Conservation (phyloP, 2,113 vertebrate species). For the Ailuropoda melanoleuca region DNA sequence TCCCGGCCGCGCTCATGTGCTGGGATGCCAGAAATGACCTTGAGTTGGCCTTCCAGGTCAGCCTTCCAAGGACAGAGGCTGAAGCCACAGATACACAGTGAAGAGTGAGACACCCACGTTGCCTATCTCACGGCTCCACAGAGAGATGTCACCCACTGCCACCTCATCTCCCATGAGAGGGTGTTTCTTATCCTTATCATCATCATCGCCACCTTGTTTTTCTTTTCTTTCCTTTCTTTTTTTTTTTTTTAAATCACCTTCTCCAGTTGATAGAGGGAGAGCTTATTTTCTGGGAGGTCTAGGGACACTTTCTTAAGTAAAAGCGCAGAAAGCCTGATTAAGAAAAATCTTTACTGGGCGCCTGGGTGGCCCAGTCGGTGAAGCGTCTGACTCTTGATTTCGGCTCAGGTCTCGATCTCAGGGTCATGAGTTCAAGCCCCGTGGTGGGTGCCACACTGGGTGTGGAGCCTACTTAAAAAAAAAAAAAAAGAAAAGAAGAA, state of each 20-base stretch:
- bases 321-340: background rate
- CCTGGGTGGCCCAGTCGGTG: background rate
- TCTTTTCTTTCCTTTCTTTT: background rate
- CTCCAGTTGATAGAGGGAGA: background rate
- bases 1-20: background rate
- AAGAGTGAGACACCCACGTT: background rate
- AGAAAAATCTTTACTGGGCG: background rate
- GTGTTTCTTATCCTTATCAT: background rate
- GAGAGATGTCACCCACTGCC: background rate
- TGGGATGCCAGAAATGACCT: background rate
- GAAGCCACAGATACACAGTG: background rate
- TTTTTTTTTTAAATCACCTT: background rate
- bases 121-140: background rate
- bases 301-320: background rate
- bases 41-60: background rate
- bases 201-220: background rate
- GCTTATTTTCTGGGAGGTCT: background rate
- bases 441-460: background rate
- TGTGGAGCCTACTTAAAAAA: background rate
- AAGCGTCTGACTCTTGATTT: background rate
- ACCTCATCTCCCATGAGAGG: background rate
- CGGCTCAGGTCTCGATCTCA: background rate
- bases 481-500: background rate
- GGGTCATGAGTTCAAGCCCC: background rate
- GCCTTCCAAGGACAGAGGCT: background rate